Conservation (phyloP, 2,797 vertebrate species). For the Australoheros facetus region DNA sequence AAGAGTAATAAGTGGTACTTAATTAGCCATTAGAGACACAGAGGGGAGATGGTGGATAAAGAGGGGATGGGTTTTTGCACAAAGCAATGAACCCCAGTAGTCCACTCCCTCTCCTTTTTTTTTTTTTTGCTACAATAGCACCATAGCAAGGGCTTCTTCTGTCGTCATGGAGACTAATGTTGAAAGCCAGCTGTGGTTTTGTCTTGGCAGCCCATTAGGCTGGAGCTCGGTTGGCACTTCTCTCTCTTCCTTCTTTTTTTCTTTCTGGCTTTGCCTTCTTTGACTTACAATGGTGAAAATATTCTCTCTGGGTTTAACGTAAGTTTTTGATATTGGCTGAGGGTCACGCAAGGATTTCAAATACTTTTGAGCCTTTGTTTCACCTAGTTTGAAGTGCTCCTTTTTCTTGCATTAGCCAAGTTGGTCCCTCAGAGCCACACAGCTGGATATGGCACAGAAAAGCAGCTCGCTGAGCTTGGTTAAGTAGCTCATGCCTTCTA, state of each 20-base stretch:
- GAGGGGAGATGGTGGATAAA: conserved; percentile 66
- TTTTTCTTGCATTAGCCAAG: conserved; percentile 15
- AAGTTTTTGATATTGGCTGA: conserved; percentile 42
- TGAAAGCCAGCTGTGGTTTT: conserved; percentile 80
- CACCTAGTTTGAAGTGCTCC: conserved; percentile 26
- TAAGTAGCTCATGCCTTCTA: conserved; percentile 2
- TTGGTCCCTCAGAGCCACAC: conserved; percentile 11
- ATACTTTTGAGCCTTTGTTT: conserved; percentile 54
- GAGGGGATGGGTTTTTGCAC: conserved; percentile 63
- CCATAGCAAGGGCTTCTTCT: conserved; percentile 66
- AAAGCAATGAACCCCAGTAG: conserved; percentile 69
- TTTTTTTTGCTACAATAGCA: conserved; percentile 63
- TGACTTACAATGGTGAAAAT: conserved; percentile 52
- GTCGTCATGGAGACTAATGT: conserved; percentile 79
- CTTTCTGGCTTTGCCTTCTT: conserved; percentile 61
- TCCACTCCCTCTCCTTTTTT: conserved; percentile 29
- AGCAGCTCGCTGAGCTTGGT: conserved; percentile 25
- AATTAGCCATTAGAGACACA: conserved; percentile 74
- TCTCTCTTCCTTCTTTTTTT: conserved; percentile 67
- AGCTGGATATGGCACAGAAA: conserved; percentile 6
- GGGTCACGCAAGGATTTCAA: conserved; percentile 49
- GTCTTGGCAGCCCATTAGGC: conserved; percentile 78
- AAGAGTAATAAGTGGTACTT: conserved; percentile 71
- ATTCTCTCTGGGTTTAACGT: conserved; percentile 54
- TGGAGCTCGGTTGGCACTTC: conserved; percentile 62